Conservation (phyloP, 1,140 invertebrate genomes). For the Eupeodes corollae region DNA sequence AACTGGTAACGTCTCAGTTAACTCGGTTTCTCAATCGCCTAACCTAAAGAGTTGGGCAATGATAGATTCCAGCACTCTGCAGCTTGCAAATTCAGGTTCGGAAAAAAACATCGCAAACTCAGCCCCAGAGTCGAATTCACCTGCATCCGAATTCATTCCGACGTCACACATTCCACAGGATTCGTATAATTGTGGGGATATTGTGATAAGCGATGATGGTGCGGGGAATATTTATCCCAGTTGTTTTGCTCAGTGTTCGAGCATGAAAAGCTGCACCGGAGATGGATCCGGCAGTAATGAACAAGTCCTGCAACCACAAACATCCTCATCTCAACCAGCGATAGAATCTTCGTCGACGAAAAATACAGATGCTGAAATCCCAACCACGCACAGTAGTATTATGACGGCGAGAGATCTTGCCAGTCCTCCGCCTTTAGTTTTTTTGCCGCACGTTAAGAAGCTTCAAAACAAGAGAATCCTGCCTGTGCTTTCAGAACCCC, state of each 20-base stretch:
- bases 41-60: not conserved
- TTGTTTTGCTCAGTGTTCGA: no score
- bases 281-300: not conserved
- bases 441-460: constrained; percentile 1
- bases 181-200: no score
- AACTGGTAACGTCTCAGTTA: not conserved
- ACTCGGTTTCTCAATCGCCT: not conserved
- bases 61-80: not conserved
- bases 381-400: not conserved
- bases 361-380: not conserved
- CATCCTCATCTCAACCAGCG: not conserved
- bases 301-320: not conserved
- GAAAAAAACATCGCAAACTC: not conserved
- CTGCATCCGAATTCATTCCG: no score
- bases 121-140: not conserved
- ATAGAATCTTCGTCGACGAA: not conserved
- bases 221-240: no score
- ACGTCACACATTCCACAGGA: no score
- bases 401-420: not conserved
- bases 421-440: constrained; percentile 5
- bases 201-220: no score
- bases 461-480: not conserved
- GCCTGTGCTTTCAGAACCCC: constrained; percentile 1
- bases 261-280: not conserved
- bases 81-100: not conserved